Percentiles rank a stretch among this genome's conserved stretches.
phyloP scores from a whole-genome alignment of 2,888 invertebrate species.

The Ptychoptera albimana region DNA sequence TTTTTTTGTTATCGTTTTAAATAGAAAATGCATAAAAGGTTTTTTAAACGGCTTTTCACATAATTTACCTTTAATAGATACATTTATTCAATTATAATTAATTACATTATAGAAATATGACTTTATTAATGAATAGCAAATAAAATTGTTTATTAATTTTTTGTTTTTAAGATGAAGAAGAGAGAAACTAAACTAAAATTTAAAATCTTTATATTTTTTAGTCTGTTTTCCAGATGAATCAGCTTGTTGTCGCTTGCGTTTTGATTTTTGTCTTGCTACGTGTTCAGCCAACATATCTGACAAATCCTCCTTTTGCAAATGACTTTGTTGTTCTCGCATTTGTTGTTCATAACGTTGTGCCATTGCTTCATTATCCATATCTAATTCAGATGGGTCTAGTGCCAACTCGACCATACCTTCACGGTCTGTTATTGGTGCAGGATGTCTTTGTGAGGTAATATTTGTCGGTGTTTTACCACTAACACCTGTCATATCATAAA shows the following conservation, averaged over 20 bases:
- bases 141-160: too few relatives aligned
- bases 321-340: conserved; percentile 80
- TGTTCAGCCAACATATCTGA: conserved; percentile 99
- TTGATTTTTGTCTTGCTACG: conserved; percentile 90
- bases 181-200: conserved; percentile 67
- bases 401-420: conserved; percentile 80
- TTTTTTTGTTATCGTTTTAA: too few relatives aligned
- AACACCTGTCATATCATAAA: conserved; percentile 79
- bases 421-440: conserved; percentile 30
- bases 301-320: conserved; percentile 81
- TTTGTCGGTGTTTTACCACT: conserved; percentile 23
- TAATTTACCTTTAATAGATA: too few relatives aligned
- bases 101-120: too few relatives aligned
- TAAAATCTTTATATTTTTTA: conserved; percentile 97
- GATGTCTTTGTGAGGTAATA: conserved; percentile 4
- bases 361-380: conserved; percentile 91
- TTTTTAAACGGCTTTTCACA: too few relatives aligned
- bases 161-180: background rate
- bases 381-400: conserved; percentile 92
- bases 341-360: conserved; percentile 92
- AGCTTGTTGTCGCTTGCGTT: conserved; percentile 81
- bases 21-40: too few relatives aligned
- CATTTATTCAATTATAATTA: too few relatives aligned
- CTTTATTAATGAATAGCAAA: too few relatives aligned
- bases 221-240: conserved; percentile 71